These are phyloP conservation scores for Tangara arthus DNA, from an alignment of 2,797 vertebrate genomes.

Conservation along the genomic window DNA sequence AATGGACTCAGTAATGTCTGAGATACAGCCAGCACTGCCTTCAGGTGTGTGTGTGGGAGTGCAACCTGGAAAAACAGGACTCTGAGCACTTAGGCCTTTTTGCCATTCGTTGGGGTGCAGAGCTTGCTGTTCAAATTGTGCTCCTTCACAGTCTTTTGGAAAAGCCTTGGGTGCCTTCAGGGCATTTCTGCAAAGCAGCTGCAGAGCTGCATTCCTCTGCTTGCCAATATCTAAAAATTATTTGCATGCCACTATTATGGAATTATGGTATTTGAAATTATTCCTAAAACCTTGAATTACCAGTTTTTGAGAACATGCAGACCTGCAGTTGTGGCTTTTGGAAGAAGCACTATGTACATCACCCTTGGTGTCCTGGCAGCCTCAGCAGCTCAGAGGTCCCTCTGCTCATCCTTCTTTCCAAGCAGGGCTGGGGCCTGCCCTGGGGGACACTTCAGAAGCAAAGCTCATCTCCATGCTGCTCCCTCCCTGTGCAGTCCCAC, in stretches of 20 bases:
- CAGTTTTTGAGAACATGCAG: not conserved
- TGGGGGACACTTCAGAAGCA: not conserved
- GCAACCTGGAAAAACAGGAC: not conserved
- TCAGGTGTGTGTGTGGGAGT: accelerated
- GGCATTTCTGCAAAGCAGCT: not conserved
- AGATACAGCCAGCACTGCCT: not conserved
- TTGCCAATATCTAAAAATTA: not conserved
- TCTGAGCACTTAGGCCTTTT: not conserved
- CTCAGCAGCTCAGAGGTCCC: not conserved
- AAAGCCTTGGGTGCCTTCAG: not conserved
- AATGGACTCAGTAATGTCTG: not conserved
- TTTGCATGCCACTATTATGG: not conserved
- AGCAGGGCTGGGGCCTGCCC: not conserved
- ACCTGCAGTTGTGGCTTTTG: not conserved
- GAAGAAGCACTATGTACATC: accelerated
- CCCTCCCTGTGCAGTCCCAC: too few species aligned
- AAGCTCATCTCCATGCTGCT: not conserved
- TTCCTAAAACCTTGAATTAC: not conserved
- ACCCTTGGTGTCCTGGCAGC: accelerated
- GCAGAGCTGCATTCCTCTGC: not conserved
- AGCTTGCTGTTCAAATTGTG: accelerated
- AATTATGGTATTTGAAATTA: not conserved
- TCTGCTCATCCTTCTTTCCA: not conserved
- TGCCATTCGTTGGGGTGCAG: accelerated
- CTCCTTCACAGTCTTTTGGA: not conserved